Percentiles rank a stretch among this genome's conserved stretches.
Evolutionary conservation across 2,113 vertebrate species (phyloP).

Genomic region (Brachyhypopomus occidentalis): DNA sequence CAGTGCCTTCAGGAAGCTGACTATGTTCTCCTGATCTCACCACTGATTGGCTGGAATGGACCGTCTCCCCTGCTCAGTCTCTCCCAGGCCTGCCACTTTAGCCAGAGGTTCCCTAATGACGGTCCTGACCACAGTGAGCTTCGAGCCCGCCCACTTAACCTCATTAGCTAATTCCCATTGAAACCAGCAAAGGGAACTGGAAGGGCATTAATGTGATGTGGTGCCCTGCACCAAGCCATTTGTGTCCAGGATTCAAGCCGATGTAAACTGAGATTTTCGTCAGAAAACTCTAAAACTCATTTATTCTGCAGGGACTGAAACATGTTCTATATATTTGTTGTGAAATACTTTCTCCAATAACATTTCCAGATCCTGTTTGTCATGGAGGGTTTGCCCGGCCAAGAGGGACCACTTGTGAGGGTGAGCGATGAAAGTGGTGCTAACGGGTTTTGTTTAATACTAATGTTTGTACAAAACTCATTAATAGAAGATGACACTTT

Average conservation of each 20-base stretch:
- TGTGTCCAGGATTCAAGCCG: background rate
- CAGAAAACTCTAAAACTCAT: background rate
- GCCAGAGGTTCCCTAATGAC: background rate
- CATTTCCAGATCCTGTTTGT: constrained; percentile 71
- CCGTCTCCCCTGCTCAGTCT: background rate
- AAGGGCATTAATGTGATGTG: background rate
- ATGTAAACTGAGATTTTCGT: background rate
- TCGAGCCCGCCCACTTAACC: background rate
- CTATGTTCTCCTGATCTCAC: background rate
- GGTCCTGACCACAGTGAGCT: background rate
- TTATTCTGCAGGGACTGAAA: background rate
- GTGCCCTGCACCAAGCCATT: background rate
- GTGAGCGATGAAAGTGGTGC: constrained; percentile 51
- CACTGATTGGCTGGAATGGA: background rate
- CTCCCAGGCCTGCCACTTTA: background rate
- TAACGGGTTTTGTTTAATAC: background rate
- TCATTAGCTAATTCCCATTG: background rate
- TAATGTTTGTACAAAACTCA: background rate
- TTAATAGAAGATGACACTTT: background rate
- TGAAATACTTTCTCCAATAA: too few species aligned
- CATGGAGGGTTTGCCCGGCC: constrained; percentile 77
- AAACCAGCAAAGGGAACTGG: background rate
- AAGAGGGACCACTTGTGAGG: constrained; percentile 77
- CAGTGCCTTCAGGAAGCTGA: background rate
- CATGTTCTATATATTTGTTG: too few species aligned